Evolutionary conservation across 2,888 invertebrate genomes (phyloP), one percentile per base, ranked within the genome.

Genomic region (Gymnoscelis rufifasciata): DNA sequence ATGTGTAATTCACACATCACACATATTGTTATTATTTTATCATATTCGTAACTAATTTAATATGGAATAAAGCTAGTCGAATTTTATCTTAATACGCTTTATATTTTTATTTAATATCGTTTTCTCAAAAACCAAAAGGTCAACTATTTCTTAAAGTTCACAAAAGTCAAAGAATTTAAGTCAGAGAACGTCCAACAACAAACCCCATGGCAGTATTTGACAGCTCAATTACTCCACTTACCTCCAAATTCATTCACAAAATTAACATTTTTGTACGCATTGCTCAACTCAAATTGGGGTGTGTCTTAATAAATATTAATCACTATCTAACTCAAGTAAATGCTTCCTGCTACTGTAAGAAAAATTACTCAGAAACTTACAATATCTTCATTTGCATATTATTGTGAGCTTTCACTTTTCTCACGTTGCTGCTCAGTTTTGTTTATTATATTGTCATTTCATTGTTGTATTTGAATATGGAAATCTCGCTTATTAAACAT

Each of bases 331-430:
- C 61, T 77, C 70, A 74, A 73, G 77, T 74, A 76, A 86, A 79
- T 78, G 74, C 69, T 83, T 76, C 80, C 77, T 74, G 84, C 86
- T 83, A 83, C 87, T 69, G 86, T 79, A 65, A 66, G 64, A 68
- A 72, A 58, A 71, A 74, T 74, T 68, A 71, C 66, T 59, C 63
- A 69, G 62, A 73, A 73, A 72, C 81, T 78, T 71, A 66, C 72
- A 70, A 68, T 66, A 64, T 62, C 70, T 71, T 75, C 71, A 83
- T 84, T 84, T 82, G 49, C 81, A 83, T 83, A 78, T 68, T 52
- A 54, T 50, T 45, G 74, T 66, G 58, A 52, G 57, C 50, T 45
- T 51, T 53, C 47, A 58, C 57, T 57, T 63, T 54, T 56, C 58
- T 60, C 41, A 52, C 43, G 45, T 47, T 56, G 45, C 19, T 45